Evolutionary conservation across 2,113 vertebrate species (phyloP).

Genomic region (Neolamprologus devosi): DNA sequence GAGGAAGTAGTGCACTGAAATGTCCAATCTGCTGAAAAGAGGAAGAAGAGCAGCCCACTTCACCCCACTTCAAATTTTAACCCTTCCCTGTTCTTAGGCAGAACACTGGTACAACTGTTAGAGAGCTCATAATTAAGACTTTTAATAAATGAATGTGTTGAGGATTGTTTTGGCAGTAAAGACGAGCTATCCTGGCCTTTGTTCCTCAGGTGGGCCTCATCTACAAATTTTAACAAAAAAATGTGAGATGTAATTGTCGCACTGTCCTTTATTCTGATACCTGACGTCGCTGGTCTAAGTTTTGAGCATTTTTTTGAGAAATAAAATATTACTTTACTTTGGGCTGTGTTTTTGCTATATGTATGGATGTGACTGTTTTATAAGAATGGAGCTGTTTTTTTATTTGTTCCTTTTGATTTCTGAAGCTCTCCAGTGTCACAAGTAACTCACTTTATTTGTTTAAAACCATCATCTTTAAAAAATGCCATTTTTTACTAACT

Average conservation of each 20-base stretch:
- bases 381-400: neutral
- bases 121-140: neutral
- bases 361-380: neutral
- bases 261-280: neutral
- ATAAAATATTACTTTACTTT: neutral
- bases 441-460: neutral
- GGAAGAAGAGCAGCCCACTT: neutral
- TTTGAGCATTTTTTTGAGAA: neutral
- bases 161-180: neutral
- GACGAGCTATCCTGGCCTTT: neutral
- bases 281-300: neutral
- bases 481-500: neutral
- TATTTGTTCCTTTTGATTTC: neutral
- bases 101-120: neutral
- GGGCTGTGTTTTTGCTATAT: accelerated
- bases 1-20: neutral
- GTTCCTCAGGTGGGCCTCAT: neutral
- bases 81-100: neutral
- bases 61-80: neutral
- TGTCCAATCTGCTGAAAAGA: neutral
- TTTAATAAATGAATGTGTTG: neutral
- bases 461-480: neutral
- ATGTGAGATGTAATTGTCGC: accelerated
- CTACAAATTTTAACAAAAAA: neutral
- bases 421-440: neutral